phyloP scores from a whole-genome alignment of 2,113 vertebrate species.

The Rhea pennata region DNA sequence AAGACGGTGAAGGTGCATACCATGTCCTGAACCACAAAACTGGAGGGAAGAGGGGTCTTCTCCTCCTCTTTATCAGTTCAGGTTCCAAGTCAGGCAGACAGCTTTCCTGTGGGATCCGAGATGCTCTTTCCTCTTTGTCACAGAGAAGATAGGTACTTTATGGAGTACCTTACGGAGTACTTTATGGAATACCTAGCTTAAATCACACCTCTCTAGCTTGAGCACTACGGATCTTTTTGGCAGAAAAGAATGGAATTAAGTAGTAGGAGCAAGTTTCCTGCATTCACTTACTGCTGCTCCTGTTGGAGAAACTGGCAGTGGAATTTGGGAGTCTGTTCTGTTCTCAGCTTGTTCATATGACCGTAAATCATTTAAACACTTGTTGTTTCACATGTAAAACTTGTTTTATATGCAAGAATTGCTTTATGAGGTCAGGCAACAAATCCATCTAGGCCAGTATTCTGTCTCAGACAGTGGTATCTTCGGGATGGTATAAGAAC shows the following conservation, averaged over 20 bases:
- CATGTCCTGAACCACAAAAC: neutral
- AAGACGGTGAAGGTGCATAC: neutral
- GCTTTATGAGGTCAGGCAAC: neutral
- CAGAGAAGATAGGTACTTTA: neutral
- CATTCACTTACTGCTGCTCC: neutral
- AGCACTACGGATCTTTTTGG: neutral
- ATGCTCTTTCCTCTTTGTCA: neutral
- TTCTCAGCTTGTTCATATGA: constrained; percentile 24
- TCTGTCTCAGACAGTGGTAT: neutral
- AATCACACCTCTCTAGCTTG: neutral
- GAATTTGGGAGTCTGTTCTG: neutral
- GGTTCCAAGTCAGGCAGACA: neutral
- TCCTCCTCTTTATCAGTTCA: neutral
- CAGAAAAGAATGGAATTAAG: neutral
- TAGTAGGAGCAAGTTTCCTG: neutral
- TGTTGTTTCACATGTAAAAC: neutral
- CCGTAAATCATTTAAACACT: constrained; percentile 1
- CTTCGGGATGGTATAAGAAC: neutral
- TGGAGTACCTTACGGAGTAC: neutral
- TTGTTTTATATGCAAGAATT: neutral
- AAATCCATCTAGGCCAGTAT: neutral
- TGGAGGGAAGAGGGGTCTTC: neutral
- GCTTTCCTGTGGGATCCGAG: neutral
- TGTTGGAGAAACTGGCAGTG: neutral
- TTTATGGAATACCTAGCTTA: neutral